phyloP scores from a whole-genome alignment of 2,888 invertebrate genomes.

The Platerodrilus igneus region DNA sequence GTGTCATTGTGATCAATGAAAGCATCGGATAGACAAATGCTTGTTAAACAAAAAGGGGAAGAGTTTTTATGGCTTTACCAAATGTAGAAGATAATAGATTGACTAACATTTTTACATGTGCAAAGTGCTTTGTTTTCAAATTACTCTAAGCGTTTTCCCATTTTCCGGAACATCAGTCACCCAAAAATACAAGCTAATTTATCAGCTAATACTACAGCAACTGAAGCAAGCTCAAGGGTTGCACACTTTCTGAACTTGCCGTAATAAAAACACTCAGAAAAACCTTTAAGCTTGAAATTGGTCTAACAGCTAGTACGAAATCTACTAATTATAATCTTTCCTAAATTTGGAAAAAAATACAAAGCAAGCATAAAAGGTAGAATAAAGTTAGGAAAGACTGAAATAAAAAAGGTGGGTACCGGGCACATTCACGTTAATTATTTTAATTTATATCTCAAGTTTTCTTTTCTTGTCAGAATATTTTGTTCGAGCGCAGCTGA shows the following conservation, averaged over 20 bases:
- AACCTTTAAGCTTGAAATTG: constrained; percentile 21
- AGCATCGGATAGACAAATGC: constrained; percentile 43
- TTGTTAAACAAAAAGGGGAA: constrained; percentile 44
- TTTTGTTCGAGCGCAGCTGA: constrained; percentile 37
- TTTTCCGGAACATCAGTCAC: neutral
- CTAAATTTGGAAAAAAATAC: constrained; percentile 27
- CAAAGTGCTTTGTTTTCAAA: constrained; percentile 4
- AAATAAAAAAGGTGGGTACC: constrained; percentile 30
- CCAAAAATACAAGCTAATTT: constrained; percentile 1
- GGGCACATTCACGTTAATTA: constrained; percentile 39
- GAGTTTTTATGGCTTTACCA: constrained; percentile 42
- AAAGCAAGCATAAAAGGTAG: constrained; percentile 27
- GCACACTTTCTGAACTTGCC: constrained; percentile 14
- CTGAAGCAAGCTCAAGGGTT: neutral
- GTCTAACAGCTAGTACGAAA: constrained; percentile 18
- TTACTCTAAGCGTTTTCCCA: neutral
- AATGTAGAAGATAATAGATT: constrained; percentile 41
- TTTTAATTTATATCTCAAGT: constrained; percentile 40
- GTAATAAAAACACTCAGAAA: constrained; percentile 11
- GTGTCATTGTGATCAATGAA: constrained; percentile 45
- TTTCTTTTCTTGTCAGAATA: constrained; percentile 37
- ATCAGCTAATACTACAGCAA: neutral
- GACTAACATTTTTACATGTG: constrained; percentile 22
- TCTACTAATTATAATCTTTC: constrained; percentile 27
- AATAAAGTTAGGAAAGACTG: constrained; percentile 29